These are phyloP conservation scores for Indri indri DNA, from an alignment of 2,113 vertebrate genomes.

Conservation along the genomic window DNA sequence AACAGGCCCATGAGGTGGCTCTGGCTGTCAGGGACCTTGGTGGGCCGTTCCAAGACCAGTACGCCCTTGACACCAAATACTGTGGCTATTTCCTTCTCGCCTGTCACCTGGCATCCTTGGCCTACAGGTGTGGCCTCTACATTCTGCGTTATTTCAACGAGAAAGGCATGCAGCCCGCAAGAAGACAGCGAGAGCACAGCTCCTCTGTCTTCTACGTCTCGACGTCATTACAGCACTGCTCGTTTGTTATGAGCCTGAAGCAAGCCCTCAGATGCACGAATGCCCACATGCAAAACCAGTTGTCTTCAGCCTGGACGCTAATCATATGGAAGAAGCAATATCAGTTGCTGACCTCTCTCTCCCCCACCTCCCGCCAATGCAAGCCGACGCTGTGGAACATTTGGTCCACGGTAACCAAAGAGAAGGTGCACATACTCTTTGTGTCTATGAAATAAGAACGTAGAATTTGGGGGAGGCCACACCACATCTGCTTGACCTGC, in stretches of 20 bases:
- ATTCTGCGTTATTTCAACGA: background rate
- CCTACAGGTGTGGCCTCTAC: background rate
- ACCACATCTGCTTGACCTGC: background rate
- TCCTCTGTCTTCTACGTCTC: background rate
- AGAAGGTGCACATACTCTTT: background rate
- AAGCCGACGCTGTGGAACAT: background rate
- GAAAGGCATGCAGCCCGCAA: background rate
- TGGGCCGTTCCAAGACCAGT: background rate
- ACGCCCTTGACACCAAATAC: background rate
- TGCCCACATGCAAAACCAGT: conserved; percentile 27
- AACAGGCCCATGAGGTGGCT: background rate
- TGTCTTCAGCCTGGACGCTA: conserved; percentile 46
- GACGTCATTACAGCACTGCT: background rate
- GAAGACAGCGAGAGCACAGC: background rate
- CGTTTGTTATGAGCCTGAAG: conserved; percentile 55
- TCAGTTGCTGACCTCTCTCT: accelerated
- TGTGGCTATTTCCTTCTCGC: accelerated
- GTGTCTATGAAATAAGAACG: background rate
- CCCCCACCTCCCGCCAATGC: background rate
- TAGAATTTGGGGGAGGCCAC: background rate
- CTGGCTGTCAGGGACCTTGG: background rate
- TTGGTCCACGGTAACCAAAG: background rate
- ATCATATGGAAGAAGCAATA: conserved; percentile 25
- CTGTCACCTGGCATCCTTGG: background rate
- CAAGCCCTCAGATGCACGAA: conserved; percentile 27